Evolutionary conservation across 2,888 invertebrate genomes (phyloP).

Genomic region (Rhyacophila evoluta): DNA sequence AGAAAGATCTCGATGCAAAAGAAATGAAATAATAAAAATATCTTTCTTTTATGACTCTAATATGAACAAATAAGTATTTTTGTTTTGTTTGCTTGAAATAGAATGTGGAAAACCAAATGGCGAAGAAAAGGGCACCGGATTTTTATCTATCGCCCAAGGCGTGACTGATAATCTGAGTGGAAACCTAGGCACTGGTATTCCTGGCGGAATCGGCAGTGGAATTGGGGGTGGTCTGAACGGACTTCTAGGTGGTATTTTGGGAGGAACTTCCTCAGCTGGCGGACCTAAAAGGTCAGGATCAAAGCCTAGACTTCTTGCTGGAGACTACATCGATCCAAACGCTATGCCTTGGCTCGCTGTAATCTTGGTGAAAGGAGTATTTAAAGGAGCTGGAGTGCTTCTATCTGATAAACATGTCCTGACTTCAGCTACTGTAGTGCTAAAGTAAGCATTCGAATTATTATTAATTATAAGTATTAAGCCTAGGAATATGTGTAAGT

Average conservation of each 20-base stretch:
- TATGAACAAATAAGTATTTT: too few species aligned
- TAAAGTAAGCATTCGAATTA: conserved; percentile 61
- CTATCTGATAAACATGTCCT: conserved; percentile 72
- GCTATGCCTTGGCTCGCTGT: conserved; percentile 72
- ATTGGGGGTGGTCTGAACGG: background rate
- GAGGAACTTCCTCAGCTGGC: background rate
- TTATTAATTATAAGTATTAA: too few species aligned
- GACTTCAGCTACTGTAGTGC: conserved; percentile 68
- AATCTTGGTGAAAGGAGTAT: conserved; percentile 62
- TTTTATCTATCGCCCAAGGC: background rate
- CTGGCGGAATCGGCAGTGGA: background rate
- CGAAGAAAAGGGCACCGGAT: background rate
- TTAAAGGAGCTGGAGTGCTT: conserved; percentile 64
- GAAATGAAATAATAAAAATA: too few species aligned
- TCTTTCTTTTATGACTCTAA: too few species aligned
- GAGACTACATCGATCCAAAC: conserved; percentile 58
- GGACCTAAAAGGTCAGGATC: background rate
- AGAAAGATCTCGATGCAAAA: too few species aligned
- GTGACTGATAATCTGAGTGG: conserved; percentile 13
- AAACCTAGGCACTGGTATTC: conserved; percentile 10
- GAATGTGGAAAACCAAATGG: background rate
- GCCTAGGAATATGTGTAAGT: too few species aligned
- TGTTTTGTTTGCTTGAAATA: too few species aligned
- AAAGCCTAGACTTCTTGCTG: background rate
- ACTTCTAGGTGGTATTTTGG: background rate